phyloP scores from a whole-genome alignment of 2,888 invertebrate species.

The Erannis defoliaria region DNA sequence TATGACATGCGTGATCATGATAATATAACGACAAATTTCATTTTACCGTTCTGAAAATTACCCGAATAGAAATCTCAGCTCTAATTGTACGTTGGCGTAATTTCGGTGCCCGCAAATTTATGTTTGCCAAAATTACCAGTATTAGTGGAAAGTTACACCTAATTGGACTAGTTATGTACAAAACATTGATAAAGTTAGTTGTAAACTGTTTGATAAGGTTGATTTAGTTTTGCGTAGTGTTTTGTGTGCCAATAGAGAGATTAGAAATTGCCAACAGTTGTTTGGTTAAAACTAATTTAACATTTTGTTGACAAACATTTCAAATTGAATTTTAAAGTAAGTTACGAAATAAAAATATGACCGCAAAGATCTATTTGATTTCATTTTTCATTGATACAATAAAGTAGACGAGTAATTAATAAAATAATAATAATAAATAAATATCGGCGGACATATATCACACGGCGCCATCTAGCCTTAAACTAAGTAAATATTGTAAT shows the following conservation, averaged over 20 bases:
- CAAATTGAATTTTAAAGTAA: neutral
- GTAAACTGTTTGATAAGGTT: conserved; percentile 46
- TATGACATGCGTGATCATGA: conserved; percentile 29
- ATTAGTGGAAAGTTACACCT: conserved; percentile 49
- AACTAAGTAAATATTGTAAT: no score
- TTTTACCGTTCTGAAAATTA: conserved; percentile 37
- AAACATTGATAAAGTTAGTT: conserved; percentile 51
- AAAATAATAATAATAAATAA: no score
- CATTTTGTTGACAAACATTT: neutral
- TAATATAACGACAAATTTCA: conserved; percentile 41
- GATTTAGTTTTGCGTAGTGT: conserved; percentile 38
- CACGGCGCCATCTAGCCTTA: no score
- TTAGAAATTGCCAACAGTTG: conserved; percentile 14
- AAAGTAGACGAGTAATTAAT: no score
- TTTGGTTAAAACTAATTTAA: conserved; percentile 6
- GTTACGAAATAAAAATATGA: neutral
- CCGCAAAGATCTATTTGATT: no score
- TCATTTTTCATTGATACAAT: no score
- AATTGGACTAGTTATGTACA: conserved; percentile 47
- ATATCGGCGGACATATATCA: no score
- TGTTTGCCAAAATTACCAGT: conserved; percentile 45
- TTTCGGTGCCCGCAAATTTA: conserved; percentile 40
- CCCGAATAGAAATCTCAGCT: conserved; percentile 23
- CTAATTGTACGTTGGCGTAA: conserved; percentile 32
- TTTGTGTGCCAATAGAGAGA: conserved; percentile 9